Base-by-base conservation (phyloP, 2,888 invertebrate species). In the Rutpela maculata region DNA sequence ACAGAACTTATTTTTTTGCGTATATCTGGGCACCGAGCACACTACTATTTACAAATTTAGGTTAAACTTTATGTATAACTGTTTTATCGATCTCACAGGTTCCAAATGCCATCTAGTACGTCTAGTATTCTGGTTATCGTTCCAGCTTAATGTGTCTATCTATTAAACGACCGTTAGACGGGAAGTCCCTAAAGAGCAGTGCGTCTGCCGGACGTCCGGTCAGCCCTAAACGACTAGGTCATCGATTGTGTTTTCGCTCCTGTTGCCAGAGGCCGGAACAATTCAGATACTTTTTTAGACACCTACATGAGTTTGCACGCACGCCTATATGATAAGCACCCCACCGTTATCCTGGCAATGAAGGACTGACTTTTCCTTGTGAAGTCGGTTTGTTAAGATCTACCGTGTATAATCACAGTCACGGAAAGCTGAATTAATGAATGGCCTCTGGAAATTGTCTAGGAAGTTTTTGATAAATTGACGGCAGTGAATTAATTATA, bases 181-280 rank as follows among this genome's bases (percentile, higher is more conserved):
- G 84, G 83, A 84, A 83, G 83, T 81, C 83, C 81, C 84, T 83
- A 81, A 85, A 83, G 84, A 83, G 83, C 81, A 78, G 79, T 80
- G 83, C 83, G 83, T 84, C 84, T 83, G 79, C 79, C 83, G 83
- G 83, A 84, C 78, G 80, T 83, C 84, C 83, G 84, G 79, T 77
- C 80, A 78, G 82, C 78, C 82, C 78, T 84, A 84, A 85, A 85
- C 81, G 84, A 82, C 83, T 74, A 63, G 82, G 82, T 77, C 84
- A 86, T 86, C 84, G 85, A 86, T 86, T 86, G 81, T 76, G 67
- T 79, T 73, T 69, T 76, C 78, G 76, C 78, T 78, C 76, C 78
- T 77, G 75, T 76, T 77, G 74, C 77, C 74, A 35, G 69, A 57
- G 70, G 63, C 56, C 72, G 76, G 73, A 66, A 72, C 67, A 55